phyloP scores from a whole-genome alignment of 2,888 invertebrate species.

The Ectemnius lituratus region DNA sequence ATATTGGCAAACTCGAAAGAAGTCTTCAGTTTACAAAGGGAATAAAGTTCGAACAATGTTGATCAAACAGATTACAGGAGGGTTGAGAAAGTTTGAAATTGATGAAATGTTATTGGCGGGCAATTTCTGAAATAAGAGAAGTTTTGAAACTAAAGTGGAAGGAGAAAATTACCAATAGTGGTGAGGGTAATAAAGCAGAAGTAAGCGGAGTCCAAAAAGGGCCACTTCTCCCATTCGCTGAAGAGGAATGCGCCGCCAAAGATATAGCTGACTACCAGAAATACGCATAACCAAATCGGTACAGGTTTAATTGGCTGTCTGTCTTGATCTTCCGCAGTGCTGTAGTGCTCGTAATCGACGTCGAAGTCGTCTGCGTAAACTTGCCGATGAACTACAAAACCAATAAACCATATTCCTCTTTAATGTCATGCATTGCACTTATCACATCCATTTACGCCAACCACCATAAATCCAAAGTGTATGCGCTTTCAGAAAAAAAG shows the following conservation, averaged over 20 bases:
- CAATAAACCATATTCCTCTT: slow-evolving; percentile 85
- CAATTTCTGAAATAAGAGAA: too few relatives aligned
- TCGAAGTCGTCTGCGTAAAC: slow-evolving; percentile 82
- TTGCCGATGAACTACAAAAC: slow-evolving; percentile 82
- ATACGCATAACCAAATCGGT: slow-evolving; percentile 93
- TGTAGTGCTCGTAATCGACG: slow-evolving; percentile 80
- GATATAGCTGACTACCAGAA: slow-evolving; percentile 93
- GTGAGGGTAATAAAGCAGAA: slow-evolving; percentile 96
- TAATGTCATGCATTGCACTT: slow-evolving; percentile 77
- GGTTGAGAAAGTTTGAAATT: too few relatives aligned
- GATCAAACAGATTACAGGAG: too few relatives aligned
- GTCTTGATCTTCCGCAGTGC: slow-evolving; percentile 78
- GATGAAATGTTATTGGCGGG: too few relatives aligned
- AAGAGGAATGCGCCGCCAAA: slow-evolving; percentile 93
- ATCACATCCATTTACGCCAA: too few relatives aligned
- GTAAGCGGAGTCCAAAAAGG: slow-evolving; percentile 92
- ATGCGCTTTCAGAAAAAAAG: too few relatives aligned
- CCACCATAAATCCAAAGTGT: too few relatives aligned
- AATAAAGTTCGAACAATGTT: too few relatives aligned
- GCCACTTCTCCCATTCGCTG: slow-evolving; percentile 91
- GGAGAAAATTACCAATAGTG: slow-evolving; percentile 83
- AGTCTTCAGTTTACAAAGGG: too few relatives aligned
- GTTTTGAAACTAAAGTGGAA: too few relatives aligned
- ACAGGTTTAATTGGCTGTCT: slow-evolving; percentile 83
- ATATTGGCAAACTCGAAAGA: too few relatives aligned